Base-by-base conservation (phyloP, 2,888 invertebrate species). In the Oxytorus armatus region DNA sequence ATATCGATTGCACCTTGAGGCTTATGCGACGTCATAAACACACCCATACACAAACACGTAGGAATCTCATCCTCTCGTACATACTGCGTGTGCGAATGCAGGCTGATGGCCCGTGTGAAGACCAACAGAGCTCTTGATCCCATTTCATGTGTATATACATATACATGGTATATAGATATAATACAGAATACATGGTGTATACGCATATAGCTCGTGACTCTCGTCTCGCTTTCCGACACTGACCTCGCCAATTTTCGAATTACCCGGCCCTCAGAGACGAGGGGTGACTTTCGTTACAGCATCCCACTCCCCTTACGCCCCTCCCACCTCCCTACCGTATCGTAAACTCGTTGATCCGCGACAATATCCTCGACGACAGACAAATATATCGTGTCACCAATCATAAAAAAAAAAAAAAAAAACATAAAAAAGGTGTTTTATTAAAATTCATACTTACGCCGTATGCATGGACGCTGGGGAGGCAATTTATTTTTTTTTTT, bases 211-310 rank as follows among this genome's bases (percentile, higher is more conserved):
- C 53, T 25, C 39, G 65, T 57, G 36, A 69, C 39, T 72, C 53
- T 70, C 83, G 81, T 82, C 84, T 77, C 81, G 82, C 80, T 85
- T 85, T 81, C 85, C 83, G 83, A 84, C 85, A 86, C 87, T 87
- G 86, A 87, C 86, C 86, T 86, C 85, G 82, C 83, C 86, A 87
- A 87, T 87, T 87, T 86, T 86, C 84, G 80, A 86, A 85, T 85
- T 81, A 81, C 83, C 73, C 66, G 33, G 36, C 49, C 61, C 68
- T 77, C 72, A 55, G n/a, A 55, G n/a, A 23, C 36, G 53, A 79
- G 76, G 76, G 76, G 57, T 75, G 74, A 57, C 63, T 75, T 70
- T 79, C 61, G 72, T 77, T 73, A 55, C 76, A 57, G 53, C 76
- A 66, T 61, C 47, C 66, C 33, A 39, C 42, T 14, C 61, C 14